Base-by-base conservation (phyloP, 2,113 vertebrate species). In the Colistium nudipinnis region DNA sequence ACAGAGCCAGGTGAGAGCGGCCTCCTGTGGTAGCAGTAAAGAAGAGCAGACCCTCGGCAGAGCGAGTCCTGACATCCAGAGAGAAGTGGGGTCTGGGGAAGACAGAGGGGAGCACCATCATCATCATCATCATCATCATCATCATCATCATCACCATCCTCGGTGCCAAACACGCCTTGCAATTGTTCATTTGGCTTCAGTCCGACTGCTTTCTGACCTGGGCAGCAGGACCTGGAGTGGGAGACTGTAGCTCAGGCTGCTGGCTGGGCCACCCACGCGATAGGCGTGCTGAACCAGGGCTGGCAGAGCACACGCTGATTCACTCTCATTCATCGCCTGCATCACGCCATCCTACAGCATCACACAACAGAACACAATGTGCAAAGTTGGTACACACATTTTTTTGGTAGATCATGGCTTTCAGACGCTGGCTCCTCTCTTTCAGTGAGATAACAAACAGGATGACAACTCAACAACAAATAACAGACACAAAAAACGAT, bases 1-100 rank as follows among this genome's bases (percentile, higher is more conserved):
- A 94, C 8, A 99, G 91, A 49, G 94, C 92, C 24, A 96, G 62
- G 0, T 94, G 95, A 74, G 91, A 90, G 51, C 73, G 90, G 77
- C 90, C 92, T 62, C 91, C 85, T 61, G 43, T 81, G 30, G 88
- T 85, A 6, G 92, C 91, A 1, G 81, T 76, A 53, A 94, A 94
- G 83, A 97, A 93, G 73, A 99, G 86, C 51, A 97, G 87, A 31
- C 97, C 97, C 67, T 93, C 88, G 20, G 92, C 43, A 14, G 95
- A 93, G 0, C 39, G 85, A 8, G 95, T 96, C 82, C 72, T 92
- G 20, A 98, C 17, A 9, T 98, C 97, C 24, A 96, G 28, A 9
- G 96, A 94, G 78, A 97, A 95, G 60, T 93, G 91, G 0, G 93
- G 93, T 87, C 96, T 99, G 79, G 5, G 36, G 19, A 35, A n/a